Evolutionary conservation across 2,113 vertebrate genomes (phyloP), one percentile per base, ranked within the genome.

Genomic region (Pelodiscus sinensis): DNA sequence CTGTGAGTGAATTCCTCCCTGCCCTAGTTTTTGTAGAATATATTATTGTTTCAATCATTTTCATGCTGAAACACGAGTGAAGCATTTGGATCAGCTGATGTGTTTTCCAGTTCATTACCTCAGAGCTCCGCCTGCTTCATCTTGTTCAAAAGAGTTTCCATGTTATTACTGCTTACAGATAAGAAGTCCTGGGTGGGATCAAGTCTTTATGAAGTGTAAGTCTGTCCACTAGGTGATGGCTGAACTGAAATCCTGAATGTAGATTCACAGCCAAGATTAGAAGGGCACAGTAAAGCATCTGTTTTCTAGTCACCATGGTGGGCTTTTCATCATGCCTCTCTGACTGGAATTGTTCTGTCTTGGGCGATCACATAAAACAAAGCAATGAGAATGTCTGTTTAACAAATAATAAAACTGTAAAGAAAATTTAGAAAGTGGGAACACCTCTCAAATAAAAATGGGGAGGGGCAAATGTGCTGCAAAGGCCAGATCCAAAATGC

Each of bases 371-470:
- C 84, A 91, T 81, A 94, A 92, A 94, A 50, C 82, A 92, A 82
- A 94, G 84, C 78, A 91, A 87, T 90, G 94, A 90, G 57, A 88
- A 92, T 60, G 18, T 71, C 58, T 1, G 0, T 95, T 95, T 94
- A 93, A 91, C 82, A 82, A 88, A 54, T 88, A 95, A 91, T 95
- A 93, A 95, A 96, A 95, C 87, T 90, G 88, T 31, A 93, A 93
- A 91, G 78, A 94, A 91, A 92, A 93, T 77, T 25, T 75, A 82
- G 88, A 92, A 77, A 50, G 95, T 96, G 27, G 93, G 96, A 77
- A 95, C 82, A 95, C 96, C 94, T 90, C 78, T 75, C 22, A n/a
- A 57, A 75, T 92, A 92, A 71, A 25, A 8, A 4, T 1, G 11
- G 4, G 38, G 5, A 91, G 82, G 92, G 84, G 92, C 94, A 73